A percentile compares a stretch with the other conserved stretches of the same genome.
Evolutionary conservation across 2,113 vertebrate genomes (phyloP).

Genomic region (Nibea albiflora): DNA sequence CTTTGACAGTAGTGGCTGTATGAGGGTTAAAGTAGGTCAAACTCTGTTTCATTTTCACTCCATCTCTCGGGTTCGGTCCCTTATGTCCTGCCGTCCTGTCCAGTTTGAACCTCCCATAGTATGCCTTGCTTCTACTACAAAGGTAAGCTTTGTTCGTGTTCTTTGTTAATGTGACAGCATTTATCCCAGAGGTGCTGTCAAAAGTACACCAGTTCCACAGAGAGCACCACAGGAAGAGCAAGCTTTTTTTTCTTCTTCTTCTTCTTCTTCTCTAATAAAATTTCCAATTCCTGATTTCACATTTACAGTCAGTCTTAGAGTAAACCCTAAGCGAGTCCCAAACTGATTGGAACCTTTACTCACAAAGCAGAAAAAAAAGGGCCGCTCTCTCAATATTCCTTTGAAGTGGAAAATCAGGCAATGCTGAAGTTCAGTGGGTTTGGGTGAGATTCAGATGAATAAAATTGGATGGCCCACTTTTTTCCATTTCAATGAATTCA

Average conservation of each 20-base stretch:
- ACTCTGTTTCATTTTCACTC: not conserved
- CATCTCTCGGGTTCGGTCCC: not conserved
- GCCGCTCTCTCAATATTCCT: conserved; percentile 46
- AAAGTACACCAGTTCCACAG: conserved; percentile 49
- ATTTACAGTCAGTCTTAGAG: conserved; percentile 28
- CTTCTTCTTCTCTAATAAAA: conserved; percentile 1
- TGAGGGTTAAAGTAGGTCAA: not conserved
- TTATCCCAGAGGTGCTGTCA: conserved; percentile 54
- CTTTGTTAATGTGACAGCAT: conserved; percentile 37
- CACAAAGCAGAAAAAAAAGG: conserved; percentile 31
- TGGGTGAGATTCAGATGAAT: conserved; percentile 61
- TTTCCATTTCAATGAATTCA: conserved; percentile 65
- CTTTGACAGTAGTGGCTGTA: not conserved
- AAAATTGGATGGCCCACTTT: conserved; percentile 52
- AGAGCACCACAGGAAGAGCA: conserved; percentile 32
- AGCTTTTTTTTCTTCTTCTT: not conserved
- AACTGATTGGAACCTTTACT: conserved; percentile 52
- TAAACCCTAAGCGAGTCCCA: conserved; percentile 35
- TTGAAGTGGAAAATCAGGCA: conserved; percentile 71
- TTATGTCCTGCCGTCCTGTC: conserved; percentile 3
- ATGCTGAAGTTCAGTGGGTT: conserved; percentile 60
- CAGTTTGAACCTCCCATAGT: conserved; percentile 26
- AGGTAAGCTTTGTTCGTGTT: conserved; percentile 52
- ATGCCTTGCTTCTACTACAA: conserved; percentile 7
- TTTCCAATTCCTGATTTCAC: conserved; percentile 44